Evolutionary conservation across 2,888 invertebrate species (phyloP), one percentile per base, ranked within the genome.

Genomic region (Conchocele bisecta): DNA sequence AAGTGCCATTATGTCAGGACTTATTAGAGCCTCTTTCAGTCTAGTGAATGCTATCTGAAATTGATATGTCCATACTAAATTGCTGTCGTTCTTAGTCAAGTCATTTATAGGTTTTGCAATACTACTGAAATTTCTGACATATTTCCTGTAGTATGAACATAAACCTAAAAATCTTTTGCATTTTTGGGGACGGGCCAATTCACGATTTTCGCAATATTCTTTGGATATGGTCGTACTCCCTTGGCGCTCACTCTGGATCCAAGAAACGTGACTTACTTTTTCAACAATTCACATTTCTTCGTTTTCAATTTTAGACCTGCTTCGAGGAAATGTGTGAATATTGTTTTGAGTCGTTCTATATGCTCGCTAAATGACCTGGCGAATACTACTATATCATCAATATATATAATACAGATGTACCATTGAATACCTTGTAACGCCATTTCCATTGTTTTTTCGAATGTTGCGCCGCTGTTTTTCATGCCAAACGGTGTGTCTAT

Each of bases 341-440:
- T 22, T 11, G 42, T 42, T 42, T n/a, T 6, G 9, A 42, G n/a
- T 7, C 42, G 7, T 42, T n/a, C 42, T 20, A 42, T 42, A n/a
- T 42, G 42, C n/a, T 42, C 42, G 22, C 42, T 42, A 6, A 42
- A 11, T 11, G 42, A 20, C 42, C 22, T 42, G 7, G 42, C 54
- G 58, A 56, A 75, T 11, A 78, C 70, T 42, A 73, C 63, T 4
- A 69, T 63, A 29, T 75, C 80, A 60, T 80, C 72, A 2, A 75
- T 26, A 48, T 75, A 72, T 1, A 69, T 54, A 2, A 75, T 42
- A 51, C 74, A 76, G 24, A 54, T 69, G 15, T 65, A 44, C 72
- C 73, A 73, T 48, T 60, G 69, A 11, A 70, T 22, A 26, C 73
- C 73, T 37, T 64, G 35, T 26, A 73, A 35, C 28, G 64, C 75